Evolutionary conservation across 1,140 invertebrate species (phyloP).

Genomic region (Sogatella furcifera): DNA sequence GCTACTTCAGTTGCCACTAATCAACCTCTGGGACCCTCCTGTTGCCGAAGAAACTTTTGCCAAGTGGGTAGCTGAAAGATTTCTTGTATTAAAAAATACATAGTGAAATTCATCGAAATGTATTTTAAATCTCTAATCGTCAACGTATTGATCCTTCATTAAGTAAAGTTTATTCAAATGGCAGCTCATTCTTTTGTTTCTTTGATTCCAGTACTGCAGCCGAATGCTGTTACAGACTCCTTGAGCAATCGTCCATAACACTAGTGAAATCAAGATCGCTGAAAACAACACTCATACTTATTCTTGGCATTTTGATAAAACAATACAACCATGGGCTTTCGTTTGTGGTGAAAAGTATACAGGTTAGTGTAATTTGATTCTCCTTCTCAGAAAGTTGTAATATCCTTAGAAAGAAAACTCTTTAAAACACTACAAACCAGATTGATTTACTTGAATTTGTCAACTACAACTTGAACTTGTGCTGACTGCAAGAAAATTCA

Average conservation of each 20-base stretch:
- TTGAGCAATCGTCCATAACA: conserved; percentile 22
- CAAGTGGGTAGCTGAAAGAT: neutral
- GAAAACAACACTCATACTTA: conserved; percentile 59
- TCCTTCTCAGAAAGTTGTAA: too few species aligned
- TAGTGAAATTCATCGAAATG: too few species aligned
- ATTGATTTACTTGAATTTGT: too few species aligned
- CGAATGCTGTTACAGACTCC: conserved; percentile 29
- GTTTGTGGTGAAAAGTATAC: conserved; percentile 52
- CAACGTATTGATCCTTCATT: too few species aligned
- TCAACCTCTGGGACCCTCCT: neutral
- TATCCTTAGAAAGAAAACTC: too few species aligned
- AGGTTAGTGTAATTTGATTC: conserved; percentile 35
- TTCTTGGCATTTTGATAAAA: conserved; percentile 69
- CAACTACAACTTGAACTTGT: too few species aligned
- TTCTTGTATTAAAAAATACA: too few species aligned
- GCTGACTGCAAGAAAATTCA: too few species aligned
- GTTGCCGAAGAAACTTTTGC: neutral
- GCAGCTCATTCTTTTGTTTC: conserved; percentile 42
- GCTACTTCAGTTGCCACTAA: neutral
- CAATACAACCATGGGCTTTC: conserved; percentile 64
- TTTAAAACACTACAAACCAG: too few species aligned
- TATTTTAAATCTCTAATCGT: too few species aligned
- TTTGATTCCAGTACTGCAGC: conserved; percentile 90
- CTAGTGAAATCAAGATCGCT: conserved; percentile 46
- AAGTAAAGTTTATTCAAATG: too few species aligned